Percentiles rank a stretch among this genome's conserved stretches.
phyloP scores from a whole-genome alignment of 2,888 invertebrate genomes.

The Ctena decussata region DNA sequence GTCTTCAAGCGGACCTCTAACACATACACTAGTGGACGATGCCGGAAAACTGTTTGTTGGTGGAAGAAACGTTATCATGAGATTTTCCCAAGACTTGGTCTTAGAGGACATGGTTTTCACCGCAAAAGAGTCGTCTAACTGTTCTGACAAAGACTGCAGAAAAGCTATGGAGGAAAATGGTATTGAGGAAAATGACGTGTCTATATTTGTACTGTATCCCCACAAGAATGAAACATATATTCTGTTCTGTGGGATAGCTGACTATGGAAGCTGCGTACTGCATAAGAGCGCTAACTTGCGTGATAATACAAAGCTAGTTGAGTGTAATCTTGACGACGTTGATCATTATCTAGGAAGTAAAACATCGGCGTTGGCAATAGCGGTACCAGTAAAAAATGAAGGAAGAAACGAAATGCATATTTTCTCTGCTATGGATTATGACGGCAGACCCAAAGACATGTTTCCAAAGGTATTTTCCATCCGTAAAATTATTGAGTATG shows the following conservation, averaged over 20 bases:
- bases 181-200: not conserved
- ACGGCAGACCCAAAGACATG: not conserved
- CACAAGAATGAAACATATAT: not conserved
- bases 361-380: not conserved
- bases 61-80: not conserved
- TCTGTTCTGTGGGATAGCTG: not conserved
- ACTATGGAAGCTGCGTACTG: not conserved
- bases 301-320: not conserved
- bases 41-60: not conserved
- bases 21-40: not conserved
- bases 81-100: not conserved
- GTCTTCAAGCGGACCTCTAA: not conserved
- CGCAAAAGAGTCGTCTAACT: not conserved
- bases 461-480: conserved; percentile 6
- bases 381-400: not conserved
- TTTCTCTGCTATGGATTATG: not conserved
- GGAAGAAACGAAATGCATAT: not conserved
- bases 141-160: not conserved
- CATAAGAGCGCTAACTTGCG: not conserved
- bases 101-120: not conserved
- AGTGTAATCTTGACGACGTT: too few species aligned
- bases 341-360: not conserved
- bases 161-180: too few species aligned
- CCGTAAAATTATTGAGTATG: not conserved
- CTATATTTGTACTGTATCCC: not conserved